Percentiles rank a stretch among this genome's conserved stretches.
phyloP scores from a whole-genome alignment of 2,888 invertebrate genomes.

The Ochropacha duplaris region DNA sequence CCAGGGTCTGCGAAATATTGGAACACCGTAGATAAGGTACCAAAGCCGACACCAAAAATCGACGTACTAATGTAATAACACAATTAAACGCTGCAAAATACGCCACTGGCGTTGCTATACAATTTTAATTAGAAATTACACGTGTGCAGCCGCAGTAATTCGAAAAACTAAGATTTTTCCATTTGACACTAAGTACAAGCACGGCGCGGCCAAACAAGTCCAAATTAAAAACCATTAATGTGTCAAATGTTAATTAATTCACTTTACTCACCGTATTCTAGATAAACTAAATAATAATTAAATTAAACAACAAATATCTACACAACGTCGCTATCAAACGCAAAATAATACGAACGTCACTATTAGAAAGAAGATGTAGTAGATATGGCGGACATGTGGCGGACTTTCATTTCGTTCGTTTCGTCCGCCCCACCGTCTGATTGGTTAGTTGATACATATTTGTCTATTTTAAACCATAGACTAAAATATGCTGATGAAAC shows the following conservation, averaged over 20 bases:
- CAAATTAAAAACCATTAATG: constrained; percentile 51
- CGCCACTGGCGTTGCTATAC: constrained; percentile 24
- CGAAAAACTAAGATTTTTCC: constrained; percentile 61
- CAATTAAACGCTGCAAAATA: constrained; percentile 34
- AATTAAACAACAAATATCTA: constrained; percentile 74
- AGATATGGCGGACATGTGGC: constrained; percentile 81
- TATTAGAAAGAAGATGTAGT: constrained; percentile 72
- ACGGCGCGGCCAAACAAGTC: constrained; percentile 68
- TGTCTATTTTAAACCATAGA: constrained; percentile 33
- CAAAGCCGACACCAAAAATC: constrained; percentile 40
- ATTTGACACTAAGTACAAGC: constrained; percentile 73
- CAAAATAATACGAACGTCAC: constrained; percentile 78
- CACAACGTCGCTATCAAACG: constrained; percentile 69
- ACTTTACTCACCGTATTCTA: constrained; percentile 67
- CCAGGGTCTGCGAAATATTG: constrained; percentile 67
- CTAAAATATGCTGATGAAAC: constrained; percentile 9
- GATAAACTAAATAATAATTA: constrained; percentile 72
- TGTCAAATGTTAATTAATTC: constrained; percentile 35
- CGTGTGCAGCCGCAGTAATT: constrained; percentile 40
- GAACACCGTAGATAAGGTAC: constrained; percentile 34
- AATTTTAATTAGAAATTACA: constrained; percentile 37
- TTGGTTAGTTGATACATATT: constrained; percentile 29
- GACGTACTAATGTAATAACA: constrained; percentile 29
- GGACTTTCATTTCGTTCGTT: constrained; percentile 70
- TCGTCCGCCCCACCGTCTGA: constrained; percentile 52